phyloP scores from a whole-genome alignment of 2,888 invertebrate species.

The Noctua comes region DNA sequence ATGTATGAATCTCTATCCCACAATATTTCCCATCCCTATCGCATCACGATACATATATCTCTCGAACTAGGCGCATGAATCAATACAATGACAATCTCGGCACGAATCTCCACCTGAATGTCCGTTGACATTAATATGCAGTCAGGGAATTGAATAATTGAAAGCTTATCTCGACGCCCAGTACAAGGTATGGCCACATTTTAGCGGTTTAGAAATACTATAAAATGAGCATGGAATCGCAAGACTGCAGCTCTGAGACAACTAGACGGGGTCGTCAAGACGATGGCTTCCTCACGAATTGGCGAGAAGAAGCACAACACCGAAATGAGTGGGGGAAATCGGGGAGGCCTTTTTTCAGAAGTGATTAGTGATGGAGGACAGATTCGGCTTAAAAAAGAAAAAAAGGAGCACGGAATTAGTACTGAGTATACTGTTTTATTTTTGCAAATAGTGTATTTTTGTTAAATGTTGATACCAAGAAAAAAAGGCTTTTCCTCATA shows the following conservation, averaged over 20 bases:
- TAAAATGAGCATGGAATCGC: constrained; percentile 9
- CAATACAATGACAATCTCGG: constrained; percentile 63
- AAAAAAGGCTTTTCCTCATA: too few species aligned
- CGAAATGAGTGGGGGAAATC: neutral
- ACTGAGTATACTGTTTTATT: neutral
- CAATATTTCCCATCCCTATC: constrained; percentile 33
- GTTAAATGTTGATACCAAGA: neutral
- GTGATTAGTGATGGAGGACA: neutral
- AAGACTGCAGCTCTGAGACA: neutral
- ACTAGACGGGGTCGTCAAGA: neutral
- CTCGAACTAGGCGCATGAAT: constrained; percentile 56
- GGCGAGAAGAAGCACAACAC: neutral
- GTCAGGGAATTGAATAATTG: constrained; percentile 70
- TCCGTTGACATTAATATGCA: constrained; percentile 69
- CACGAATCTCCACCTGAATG: constrained; percentile 58
- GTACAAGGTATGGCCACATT: constrained; percentile 43
- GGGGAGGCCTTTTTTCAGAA: neutral
- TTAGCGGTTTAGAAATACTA: constrained; percentile 18
- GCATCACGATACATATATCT: constrained; percentile 42
- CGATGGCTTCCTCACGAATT: neutral
- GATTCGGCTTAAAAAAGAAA: neutral
- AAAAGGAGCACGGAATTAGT: neutral
- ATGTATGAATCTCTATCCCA: neutral
- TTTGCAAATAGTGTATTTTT: neutral
- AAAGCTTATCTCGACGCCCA: constrained; percentile 69